These are phyloP conservation scores for Hormiphora californensis DNA, from an alignment of 37 sponge, comb jelly and placozoan species.

Conservation along the genomic window DNA sequence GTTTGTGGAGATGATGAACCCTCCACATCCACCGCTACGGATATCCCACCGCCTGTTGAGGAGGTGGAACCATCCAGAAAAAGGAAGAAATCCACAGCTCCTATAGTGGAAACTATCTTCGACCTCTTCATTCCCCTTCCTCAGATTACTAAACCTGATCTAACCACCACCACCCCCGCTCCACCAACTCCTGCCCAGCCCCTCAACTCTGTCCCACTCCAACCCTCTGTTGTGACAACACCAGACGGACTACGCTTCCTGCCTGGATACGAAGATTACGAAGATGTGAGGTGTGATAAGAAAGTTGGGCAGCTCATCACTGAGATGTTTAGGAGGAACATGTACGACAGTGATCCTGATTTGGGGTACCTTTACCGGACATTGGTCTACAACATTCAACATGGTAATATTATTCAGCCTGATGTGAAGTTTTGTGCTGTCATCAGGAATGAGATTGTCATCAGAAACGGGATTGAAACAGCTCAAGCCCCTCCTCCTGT, in stretches of 20 bases:
- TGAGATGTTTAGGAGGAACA: not conserved
- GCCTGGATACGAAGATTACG: slow-evolving; percentile 40
- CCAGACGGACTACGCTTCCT: too few species aligned
- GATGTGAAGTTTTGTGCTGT: not conserved
- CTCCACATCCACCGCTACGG: too few species aligned
- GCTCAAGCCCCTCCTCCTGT: not conserved
- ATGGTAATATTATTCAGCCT: not conserved
- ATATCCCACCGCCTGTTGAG: too few species aligned
- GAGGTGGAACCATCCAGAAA: too few species aligned
- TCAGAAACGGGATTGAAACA: not conserved
- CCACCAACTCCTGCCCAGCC: not conserved
- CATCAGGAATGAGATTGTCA: slow-evolving; percentile 1
- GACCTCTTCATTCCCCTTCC: not conserved
- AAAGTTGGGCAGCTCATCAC: not conserved
- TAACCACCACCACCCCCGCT: not conserved
- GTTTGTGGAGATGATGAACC: too few species aligned
- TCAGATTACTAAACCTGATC: not conserved
- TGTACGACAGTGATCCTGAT: not conserved
- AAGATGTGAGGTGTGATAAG: not conserved
- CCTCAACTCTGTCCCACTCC: not conserved
- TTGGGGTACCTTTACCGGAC: not conserved
- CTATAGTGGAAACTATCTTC: not conserved
- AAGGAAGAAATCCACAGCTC: not conserved
- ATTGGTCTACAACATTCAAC: not conserved
- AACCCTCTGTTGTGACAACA: too few species aligned